Evolutionary conservation across 2,888 invertebrate genomes (phyloP).

Genomic region (Brenthis daphne): DNA sequence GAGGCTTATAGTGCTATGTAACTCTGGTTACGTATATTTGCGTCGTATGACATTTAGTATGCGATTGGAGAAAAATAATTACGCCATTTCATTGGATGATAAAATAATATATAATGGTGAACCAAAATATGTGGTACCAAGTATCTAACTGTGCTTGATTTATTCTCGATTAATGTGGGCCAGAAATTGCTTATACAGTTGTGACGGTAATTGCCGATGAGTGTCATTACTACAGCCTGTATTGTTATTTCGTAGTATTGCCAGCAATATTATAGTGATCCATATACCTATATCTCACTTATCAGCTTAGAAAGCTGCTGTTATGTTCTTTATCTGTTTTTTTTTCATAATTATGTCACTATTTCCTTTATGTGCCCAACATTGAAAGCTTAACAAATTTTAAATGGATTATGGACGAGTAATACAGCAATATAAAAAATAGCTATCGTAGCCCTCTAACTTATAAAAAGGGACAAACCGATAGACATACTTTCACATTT

Average conservation of each 20-base stretch:
- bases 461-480: too few species aligned
- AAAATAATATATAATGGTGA: background rate
- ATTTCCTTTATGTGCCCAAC: background rate
- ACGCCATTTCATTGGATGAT: background rate
- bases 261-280: conserved; percentile 64
- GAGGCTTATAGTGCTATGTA: conserved; percentile 15
- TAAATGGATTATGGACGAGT: background rate
- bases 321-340: conserved; percentile 12
- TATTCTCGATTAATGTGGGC: background rate
- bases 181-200: conserved; percentile 24
- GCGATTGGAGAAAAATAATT: background rate
- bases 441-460: too few species aligned
- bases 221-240: conserved; percentile 52
- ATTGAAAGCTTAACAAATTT: background rate
- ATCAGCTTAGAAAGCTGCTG: conserved; percentile 44
- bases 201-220: conserved; percentile 47
- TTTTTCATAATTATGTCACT: conserved; percentile 4
- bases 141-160: too few species aligned
- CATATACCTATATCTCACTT: conserved; percentile 64
- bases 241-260: conserved; percentile 52
- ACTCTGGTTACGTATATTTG: conserved; percentile 14
- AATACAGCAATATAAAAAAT: too few species aligned
- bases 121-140: background rate
- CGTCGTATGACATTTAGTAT: background rate
- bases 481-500: too few species aligned